Percentiles rank a stretch among this genome's conserved stretches.
These are phyloP conservation scores for Trematomus bernacchii DNA, from an alignment of 2,797 vertebrate genomes.

Conservation along the genomic window DNA sequence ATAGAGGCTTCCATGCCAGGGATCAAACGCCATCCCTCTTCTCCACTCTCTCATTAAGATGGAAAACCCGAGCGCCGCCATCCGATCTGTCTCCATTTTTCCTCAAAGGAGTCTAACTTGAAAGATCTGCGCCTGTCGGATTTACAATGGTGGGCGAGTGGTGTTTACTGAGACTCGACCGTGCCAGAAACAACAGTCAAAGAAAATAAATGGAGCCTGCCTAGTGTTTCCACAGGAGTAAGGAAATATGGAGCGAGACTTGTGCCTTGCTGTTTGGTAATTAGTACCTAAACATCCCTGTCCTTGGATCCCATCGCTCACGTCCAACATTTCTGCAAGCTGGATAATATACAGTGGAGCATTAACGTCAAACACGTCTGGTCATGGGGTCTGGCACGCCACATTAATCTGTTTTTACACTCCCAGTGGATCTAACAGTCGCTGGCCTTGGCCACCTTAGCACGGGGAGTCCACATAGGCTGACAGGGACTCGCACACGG, in stretches of 20 bases:
- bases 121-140: slow-evolving; percentile 87
- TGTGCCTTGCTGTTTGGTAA: slow-evolving; percentile 87
- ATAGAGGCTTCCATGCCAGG: slow-evolving; percentile 86
- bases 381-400: slow-evolving; percentile 77
- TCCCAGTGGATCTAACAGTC: slow-evolving; percentile 78
- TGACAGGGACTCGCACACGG: slow-evolving; percentile 72
- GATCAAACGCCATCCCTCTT: slow-evolving; percentile 87
- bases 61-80: slow-evolving; percentile 84
- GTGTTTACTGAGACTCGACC: slow-evolving; percentile 84
- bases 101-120: slow-evolving; percentile 86
- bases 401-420: slow-evolving; percentile 85
- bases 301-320: slow-evolving; percentile 84
- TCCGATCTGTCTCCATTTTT: slow-evolving; percentile 87
- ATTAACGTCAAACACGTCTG: slow-evolving; percentile 89
- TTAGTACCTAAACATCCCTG: slow-evolving; percentile 88
- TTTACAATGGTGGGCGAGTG: slow-evolving; percentile 87
- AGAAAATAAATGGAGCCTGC: slow-evolving; percentile 89
- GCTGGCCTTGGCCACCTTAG: slow-evolving; percentile 75
- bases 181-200: slow-evolving; percentile 89
- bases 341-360: slow-evolving; percentile 86
- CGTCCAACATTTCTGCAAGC: slow-evolving; percentile 81
- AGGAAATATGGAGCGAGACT: slow-evolving; percentile 87
- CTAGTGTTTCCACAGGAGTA: slow-evolving; percentile 88
- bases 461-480: slow-evolving; percentile 51
- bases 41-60: slow-evolving; percentile 88